Percentiles rank a stretch among this genome's conserved stretches.
Conservation (phyloP, 2,888 invertebrate species). For the Leptinotarsa juncta region DNA sequence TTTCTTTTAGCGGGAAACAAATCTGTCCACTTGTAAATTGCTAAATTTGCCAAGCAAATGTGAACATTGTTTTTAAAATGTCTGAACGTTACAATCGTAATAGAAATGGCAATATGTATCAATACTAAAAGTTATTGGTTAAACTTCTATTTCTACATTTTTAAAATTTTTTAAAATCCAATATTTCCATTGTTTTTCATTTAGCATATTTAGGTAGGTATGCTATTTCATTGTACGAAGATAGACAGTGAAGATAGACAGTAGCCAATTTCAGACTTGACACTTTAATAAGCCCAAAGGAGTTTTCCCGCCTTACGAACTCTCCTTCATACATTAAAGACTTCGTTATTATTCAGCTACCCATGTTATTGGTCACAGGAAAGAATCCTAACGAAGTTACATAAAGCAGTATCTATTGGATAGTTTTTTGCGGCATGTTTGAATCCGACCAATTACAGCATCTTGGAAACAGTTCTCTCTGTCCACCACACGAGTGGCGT, state of each 20-base stretch:
- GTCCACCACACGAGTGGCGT: slow-evolving; percentile 74
- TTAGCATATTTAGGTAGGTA: background rate
- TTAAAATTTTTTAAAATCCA: no score
- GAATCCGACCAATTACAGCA: slow-evolving; percentile 69
- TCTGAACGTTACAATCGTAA: no score
- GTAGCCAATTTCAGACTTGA: no score
- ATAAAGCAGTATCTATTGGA: slow-evolving; percentile 68
- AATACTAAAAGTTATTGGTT: no score
- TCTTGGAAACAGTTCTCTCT: slow-evolving; percentile 64
- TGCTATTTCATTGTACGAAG: no score
- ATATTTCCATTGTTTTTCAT: background rate
- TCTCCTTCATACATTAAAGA: slow-evolving; percentile 42
- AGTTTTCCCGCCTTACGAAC: slow-evolving; percentile 41
- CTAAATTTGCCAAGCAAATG: no score
- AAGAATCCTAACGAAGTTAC: slow-evolving; percentile 69
- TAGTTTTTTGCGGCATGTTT: slow-evolving; percentile 71
- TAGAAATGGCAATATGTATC: no score
- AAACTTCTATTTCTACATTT: no score
- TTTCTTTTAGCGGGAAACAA: no score
- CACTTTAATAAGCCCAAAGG: background rate
- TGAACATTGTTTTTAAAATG: no score
- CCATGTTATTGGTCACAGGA: slow-evolving; percentile 51
- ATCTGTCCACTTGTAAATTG: no score
- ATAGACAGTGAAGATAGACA: no score
- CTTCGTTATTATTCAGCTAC: slow-evolving; percentile 61